Conservation (phyloP, 2,888 invertebrate species). For the Hyalella azteca region DNA sequence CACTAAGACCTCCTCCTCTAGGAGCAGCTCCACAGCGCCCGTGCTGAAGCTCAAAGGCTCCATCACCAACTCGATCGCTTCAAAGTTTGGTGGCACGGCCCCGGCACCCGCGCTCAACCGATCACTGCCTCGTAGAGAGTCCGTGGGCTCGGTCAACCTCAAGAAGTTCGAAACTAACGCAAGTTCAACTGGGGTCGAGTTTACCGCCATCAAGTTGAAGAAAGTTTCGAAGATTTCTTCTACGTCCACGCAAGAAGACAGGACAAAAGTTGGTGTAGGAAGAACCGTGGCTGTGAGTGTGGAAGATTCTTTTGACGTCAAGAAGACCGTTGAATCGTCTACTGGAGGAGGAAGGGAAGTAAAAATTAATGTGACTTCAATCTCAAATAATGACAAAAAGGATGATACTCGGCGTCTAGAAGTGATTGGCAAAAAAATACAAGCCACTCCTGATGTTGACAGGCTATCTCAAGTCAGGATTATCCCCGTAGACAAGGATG, state of each 20-base stretch:
- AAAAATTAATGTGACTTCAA: no score
- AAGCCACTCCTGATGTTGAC: no score
- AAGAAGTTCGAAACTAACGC: slow-evolving; percentile 13
- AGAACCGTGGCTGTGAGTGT: background rate
- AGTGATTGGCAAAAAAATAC: no score
- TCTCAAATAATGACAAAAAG: no score
- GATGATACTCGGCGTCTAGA: no score
- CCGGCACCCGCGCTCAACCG: background rate
- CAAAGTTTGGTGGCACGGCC: slow-evolving; percentile 4
- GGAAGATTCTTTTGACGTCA: background rate
- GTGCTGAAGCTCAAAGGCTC: slow-evolving; percentile 18
- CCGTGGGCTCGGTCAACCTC: background rate
- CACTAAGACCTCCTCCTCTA: background rate
- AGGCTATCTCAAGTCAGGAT: no score
- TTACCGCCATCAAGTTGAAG: slow-evolving; percentile 19
- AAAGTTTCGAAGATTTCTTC: slow-evolving; percentile 24
- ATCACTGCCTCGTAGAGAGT: background rate
- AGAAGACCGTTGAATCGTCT: no score
- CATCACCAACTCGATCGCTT: slow-evolving; percentile 14
- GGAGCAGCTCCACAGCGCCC: background rate
- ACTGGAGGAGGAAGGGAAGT: no score
- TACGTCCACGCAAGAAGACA: background rate
- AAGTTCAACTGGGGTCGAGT: background rate
- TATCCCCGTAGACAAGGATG: no score
- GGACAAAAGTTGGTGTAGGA: background rate